A percentile compares a stretch with the other conserved stretches of the same genome.
Conservation (phyloP, 1,140 invertebrate genomes). For the Adelges cooleyi region DNA sequence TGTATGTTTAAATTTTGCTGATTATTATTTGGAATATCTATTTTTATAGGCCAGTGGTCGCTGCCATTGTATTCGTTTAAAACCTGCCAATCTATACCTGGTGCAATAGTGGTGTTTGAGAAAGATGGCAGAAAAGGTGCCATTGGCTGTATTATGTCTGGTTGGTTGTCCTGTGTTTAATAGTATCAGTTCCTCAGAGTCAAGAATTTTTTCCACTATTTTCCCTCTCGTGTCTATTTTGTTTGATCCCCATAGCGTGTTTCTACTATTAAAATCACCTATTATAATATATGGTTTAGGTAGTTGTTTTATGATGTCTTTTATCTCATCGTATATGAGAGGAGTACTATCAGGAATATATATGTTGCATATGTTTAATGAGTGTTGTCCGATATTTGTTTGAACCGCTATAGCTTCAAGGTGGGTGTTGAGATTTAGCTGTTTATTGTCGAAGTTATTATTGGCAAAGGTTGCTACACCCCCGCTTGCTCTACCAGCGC, state of each 20-base stretch:
- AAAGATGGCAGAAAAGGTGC: background rate
- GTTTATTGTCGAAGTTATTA: background rate
- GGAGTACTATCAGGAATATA: conserved; percentile 18
- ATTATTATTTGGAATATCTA: too few species aligned
- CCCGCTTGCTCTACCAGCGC: background rate
- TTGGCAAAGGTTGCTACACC: background rate
- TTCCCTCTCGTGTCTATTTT: background rate
- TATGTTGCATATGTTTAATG: conserved; percentile 30
- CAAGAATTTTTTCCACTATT: background rate
- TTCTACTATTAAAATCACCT: conserved; percentile 1
- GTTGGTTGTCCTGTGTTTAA: background rate
- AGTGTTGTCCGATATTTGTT: background rate
- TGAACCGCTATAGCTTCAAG: background rate
- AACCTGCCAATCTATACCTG: background rate
- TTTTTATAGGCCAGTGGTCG: conserved; percentile 7
- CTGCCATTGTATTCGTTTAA: background rate
- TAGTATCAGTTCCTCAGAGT: background rate
- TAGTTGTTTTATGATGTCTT: conserved; percentile 5
- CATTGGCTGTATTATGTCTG: background rate
- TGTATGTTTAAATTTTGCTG: background rate
- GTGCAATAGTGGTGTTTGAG: background rate
- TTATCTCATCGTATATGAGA: background rate
- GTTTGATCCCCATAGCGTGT: background rate
- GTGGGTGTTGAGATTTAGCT: background rate
- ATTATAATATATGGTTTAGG: background rate